Percentiles rank a stretch among this genome's conserved stretches.
Conservation (phyloP, 1,140 invertebrate species). For the Onthophagus taurus region DNA sequence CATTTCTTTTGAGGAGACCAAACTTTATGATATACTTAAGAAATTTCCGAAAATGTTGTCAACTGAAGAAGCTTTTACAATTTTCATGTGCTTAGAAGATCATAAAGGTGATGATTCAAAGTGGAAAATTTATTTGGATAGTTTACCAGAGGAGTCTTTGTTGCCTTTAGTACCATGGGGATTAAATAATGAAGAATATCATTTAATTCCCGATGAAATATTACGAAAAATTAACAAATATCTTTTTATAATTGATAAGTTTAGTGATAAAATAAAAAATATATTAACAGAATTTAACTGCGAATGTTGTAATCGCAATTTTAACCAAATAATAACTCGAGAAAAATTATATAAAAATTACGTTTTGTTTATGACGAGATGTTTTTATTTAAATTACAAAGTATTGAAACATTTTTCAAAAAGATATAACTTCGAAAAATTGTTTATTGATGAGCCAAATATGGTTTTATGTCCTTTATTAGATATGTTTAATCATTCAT, state of each 20-base stretch:
- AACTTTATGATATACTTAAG: constrained; percentile 28
- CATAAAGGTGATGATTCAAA: constrained; percentile 37
- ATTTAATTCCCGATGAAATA: constrained; percentile 35
- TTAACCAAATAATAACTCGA: constrained; percentile 37
- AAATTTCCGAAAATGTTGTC: constrained; percentile 29
- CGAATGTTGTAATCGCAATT: constrained; percentile 31
- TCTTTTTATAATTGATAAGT: constrained; percentile 30
- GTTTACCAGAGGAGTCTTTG: constrained; percentile 45
- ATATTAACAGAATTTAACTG: constrained; percentile 26
- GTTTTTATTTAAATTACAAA: constrained; percentile 45
- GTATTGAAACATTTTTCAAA: constrained; percentile 24
- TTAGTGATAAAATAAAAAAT: constrained; percentile 23
- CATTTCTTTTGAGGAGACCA: constrained; percentile 26
- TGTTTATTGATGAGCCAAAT: constrained; percentile 44
- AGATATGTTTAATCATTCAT: constrained; percentile 70
- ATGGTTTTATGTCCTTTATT: constrained; percentile 67
- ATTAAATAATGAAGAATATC: constrained; percentile 37
- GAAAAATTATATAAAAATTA: constrained; percentile 49
- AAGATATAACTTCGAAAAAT: constrained; percentile 6
- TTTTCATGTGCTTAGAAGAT: constrained; percentile 50
- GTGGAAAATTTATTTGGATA: constrained; percentile 47
- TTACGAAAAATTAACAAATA: constrained; percentile 32
- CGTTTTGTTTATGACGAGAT: constrained; percentile 67
- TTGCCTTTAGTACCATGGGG: constrained; percentile 45
- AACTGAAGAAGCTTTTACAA: constrained; percentile 46